These are phyloP conservation scores for Callionymus lyra DNA, from an alignment of 2,113 vertebrate genomes.

Conservation along the genomic window DNA sequence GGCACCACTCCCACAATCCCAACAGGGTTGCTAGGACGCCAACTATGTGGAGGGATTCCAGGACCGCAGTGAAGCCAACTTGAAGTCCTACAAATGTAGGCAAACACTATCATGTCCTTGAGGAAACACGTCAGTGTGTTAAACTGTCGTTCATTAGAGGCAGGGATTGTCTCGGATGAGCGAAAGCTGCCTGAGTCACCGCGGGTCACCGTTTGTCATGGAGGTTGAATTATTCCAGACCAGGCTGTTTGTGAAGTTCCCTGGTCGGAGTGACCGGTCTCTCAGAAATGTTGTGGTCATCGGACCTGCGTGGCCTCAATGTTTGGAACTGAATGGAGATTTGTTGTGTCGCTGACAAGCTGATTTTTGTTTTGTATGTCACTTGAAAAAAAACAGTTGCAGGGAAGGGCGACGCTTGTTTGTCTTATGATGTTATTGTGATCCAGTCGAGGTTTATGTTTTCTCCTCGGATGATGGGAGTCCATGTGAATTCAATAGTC, in stretches of 20 bases:
- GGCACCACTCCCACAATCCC: slow-evolving; percentile 27
- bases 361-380: slow-evolving; percentile 47
- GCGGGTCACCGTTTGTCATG: slow-evolving; percentile 1
- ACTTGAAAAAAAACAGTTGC: slow-evolving; percentile 43
- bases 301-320: slow-evolving; percentile 11
- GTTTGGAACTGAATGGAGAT: slow-evolving; percentile 47
- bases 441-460: slow-evolving; percentile 36
- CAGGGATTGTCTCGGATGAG: slow-evolving; percentile 8
- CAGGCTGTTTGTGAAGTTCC: not conserved
- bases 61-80: slow-evolving; percentile 45
- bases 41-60: slow-evolving; percentile 54
- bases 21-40: slow-evolving; percentile 51
- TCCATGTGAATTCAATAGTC: slow-evolving; percentile 68
- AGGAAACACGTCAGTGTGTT: slow-evolving; percentile 46
- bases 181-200: not conserved
- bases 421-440: slow-evolving; percentile 50
- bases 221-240: no score
- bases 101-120: slow-evolving; percentile 38
- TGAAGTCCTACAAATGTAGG: slow-evolving; percentile 29
- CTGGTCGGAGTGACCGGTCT: no score
- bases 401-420: slow-evolving; percentile 36
- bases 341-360: slow-evolving; percentile 46
- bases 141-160: slow-evolving; percentile 39
- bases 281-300: no score
- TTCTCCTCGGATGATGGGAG: slow-evolving; percentile 24